Conservation (phyloP, 2,888 invertebrate genomes). For the Drosophila mimica region DNA sequence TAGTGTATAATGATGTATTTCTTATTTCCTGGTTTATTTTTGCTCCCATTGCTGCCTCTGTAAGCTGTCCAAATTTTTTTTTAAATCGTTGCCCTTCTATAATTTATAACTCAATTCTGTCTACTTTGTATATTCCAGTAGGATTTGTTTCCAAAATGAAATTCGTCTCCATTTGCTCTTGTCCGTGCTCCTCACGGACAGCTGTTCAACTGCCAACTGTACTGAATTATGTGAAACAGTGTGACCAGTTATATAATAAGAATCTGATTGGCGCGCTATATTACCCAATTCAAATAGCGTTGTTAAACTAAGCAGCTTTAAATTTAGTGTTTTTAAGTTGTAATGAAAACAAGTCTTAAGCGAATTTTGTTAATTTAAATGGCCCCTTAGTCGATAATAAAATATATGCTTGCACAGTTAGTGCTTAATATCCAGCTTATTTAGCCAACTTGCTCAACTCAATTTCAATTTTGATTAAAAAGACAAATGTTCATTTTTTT, state of each 20-base stretch:
- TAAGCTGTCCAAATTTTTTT: not conserved
- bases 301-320: not conserved
- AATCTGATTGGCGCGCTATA: not conserved
- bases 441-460: not conserved
- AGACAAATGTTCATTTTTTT: slow-evolving; percentile 11
- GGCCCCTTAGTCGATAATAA: no score
- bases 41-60: not conserved
- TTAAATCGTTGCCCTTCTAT: not conserved
- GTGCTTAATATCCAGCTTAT: no score
- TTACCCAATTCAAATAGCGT: not conserved
- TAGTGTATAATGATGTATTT: no score
- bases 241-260: not conserved
- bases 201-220: slow-evolving; percentile 22
- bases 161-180: not conserved
- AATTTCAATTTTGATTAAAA: not conserved
- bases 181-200: slow-evolving; percentile 11
- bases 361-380: not conserved
- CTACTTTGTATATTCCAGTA: not conserved
- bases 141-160: not conserved
- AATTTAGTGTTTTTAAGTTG: not conserved
- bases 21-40: not conserved
- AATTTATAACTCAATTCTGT: not conserved
- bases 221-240: not conserved
- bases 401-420: no score
- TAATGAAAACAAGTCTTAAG: not conserved